Evolutionary conservation across 2,888 invertebrate species (phyloP).

Genomic region (Cosmopolites sordidus): DNA sequence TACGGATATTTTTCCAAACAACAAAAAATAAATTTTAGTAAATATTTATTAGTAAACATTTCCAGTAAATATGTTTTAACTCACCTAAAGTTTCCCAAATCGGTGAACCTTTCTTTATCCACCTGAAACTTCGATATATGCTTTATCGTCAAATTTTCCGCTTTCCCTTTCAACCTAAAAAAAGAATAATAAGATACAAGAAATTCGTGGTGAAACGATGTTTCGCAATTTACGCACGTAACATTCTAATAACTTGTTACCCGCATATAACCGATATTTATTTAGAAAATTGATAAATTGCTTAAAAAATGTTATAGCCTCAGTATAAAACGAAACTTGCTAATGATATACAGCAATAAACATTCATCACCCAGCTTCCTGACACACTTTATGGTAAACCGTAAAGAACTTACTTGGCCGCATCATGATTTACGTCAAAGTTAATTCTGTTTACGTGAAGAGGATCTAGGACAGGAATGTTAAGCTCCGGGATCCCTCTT

Average conservation of each 20-base stretch:
- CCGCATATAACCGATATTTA: too few relatives aligned
- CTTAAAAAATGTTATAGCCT: too few relatives aligned
- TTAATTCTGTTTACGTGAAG: constrained; percentile 46
- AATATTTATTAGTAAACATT: too few relatives aligned
- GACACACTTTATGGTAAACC: neutral
- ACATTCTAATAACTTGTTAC: too few relatives aligned
- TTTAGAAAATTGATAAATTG: too few relatives aligned
- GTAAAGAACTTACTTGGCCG: constrained; percentile 37
- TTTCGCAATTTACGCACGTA: neutral
- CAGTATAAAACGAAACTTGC: too few relatives aligned
- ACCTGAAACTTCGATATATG: constrained; percentile 45
- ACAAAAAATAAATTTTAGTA: too few relatives aligned
- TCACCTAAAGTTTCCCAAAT: constrained; percentile 36
- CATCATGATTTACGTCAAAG: constrained; percentile 44
- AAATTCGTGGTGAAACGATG: neutral
- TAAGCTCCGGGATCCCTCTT: constrained; percentile 46
- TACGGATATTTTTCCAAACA: too few relatives aligned
- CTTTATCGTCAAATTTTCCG: constrained; percentile 42
- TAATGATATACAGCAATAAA: too few relatives aligned
- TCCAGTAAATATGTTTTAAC: too few relatives aligned
- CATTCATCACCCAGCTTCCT: too few relatives aligned
- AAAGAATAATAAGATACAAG: constrained; percentile 1
- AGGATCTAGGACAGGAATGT: constrained; percentile 47
- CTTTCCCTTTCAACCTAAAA: constrained; percentile 43
- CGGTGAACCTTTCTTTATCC: constrained; percentile 42